phyloP scores from a whole-genome alignment of 2,113 vertebrate genomes.

The Ahaetulla prasina region DNA sequence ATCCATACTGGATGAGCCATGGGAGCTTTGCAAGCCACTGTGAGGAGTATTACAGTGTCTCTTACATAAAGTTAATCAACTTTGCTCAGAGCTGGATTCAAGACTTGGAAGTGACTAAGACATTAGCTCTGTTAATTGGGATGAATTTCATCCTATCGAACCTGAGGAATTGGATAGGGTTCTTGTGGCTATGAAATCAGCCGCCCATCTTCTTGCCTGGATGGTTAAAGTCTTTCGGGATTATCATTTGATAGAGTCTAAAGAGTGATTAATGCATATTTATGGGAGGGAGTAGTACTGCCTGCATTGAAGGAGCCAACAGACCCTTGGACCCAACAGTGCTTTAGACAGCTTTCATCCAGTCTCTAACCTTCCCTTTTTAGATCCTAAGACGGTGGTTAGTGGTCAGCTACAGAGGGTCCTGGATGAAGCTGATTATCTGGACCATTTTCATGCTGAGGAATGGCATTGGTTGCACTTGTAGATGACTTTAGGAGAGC shows the following conservation, averaged over 20 bases:
- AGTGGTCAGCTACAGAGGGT: neutral
- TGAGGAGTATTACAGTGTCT: neutral
- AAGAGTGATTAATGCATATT: neutral
- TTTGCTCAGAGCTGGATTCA: neutral
- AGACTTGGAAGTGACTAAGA: neutral
- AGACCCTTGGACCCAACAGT: neutral
- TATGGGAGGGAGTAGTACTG: neutral
- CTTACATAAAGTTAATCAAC: neutral
- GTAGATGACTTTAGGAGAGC: neutral
- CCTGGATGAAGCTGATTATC: neutral
- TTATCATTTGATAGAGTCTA: neutral
- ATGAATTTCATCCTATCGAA: neutral
- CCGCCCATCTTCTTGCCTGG: neutral
- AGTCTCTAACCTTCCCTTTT: neutral
- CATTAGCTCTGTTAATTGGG: neutral
- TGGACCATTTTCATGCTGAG: neutral
- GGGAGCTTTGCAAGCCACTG: neutral
- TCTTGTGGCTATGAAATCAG: neutral
- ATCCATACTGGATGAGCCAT: neutral
- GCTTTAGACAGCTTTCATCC: neutral
- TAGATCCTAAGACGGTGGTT: neutral
- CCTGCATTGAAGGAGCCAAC: neutral
- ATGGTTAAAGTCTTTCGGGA: neutral
- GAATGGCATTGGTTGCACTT: neutral
- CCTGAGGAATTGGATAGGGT: neutral